A percentile compares a stretch with the other conserved stretches of the same genome.
Conservation (phyloP, 1,140 invertebrate genomes). For the Drosophila arawakana region DNA sequence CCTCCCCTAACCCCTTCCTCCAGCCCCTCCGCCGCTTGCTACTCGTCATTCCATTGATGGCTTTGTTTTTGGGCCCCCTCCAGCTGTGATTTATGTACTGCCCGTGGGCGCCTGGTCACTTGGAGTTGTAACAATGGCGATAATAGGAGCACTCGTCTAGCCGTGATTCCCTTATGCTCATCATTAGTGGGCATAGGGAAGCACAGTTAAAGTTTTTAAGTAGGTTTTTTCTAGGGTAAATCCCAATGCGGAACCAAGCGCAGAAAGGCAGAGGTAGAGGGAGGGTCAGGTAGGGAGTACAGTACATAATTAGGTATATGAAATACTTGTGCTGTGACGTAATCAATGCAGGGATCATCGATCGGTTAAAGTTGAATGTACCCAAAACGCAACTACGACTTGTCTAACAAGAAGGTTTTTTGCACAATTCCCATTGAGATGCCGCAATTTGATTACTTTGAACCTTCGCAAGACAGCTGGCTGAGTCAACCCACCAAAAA, state of each 20-base stretch:
- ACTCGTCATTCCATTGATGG: constrained; percentile 58
- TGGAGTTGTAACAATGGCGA: constrained; percentile 74
- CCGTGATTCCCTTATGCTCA: constrained; percentile 49
- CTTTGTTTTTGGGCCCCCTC: constrained; percentile 51
- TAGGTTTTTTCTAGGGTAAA: constrained; percentile 20
- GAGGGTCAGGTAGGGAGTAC: no score
- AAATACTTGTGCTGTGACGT: constrained; percentile 3
- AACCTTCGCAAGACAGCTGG: constrained; percentile 18
- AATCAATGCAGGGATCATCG: constrained; percentile 15
- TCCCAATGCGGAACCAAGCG: constrained; percentile 37
- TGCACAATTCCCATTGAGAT: constrained; percentile 31
- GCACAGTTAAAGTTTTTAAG: neutral
- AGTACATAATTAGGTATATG: neutral
- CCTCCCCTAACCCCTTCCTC: neutral
- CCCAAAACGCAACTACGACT: neutral
- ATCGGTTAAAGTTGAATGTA: constrained; percentile 4
- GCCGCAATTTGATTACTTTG: constrained; percentile 5
- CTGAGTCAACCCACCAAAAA: constrained; percentile 20
- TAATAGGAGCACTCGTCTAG: constrained; percentile 15
- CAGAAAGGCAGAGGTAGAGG: no score
- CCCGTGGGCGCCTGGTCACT: constrained; percentile 53
- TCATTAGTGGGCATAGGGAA: constrained; percentile 40
- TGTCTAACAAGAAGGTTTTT: constrained; percentile 14
- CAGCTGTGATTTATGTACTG: constrained; percentile 71
- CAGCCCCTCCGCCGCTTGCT: neutral